These are phyloP conservation scores for Limosa lapponica DNA, from an alignment of 2,797 vertebrate species.

Conservation along the genomic window DNA sequence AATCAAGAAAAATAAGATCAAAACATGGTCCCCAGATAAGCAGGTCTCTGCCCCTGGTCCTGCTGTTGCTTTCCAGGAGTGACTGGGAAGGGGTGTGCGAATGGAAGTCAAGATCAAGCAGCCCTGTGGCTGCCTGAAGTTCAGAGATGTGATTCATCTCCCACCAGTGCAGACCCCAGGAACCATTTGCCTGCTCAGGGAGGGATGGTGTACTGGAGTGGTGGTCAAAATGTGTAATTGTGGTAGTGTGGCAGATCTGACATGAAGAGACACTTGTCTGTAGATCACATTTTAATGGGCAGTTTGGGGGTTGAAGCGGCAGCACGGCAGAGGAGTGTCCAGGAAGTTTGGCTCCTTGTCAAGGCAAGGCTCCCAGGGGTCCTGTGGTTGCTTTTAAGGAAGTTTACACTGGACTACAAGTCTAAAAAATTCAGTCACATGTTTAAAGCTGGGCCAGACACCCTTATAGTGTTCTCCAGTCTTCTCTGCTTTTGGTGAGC, in stretches of 20 bases:
- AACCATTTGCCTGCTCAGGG: background rate
- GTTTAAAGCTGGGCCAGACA: background rate
- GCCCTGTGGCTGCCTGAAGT: background rate
- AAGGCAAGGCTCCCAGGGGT: too few relatives aligned
- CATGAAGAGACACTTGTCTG: background rate
- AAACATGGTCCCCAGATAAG: background rate
- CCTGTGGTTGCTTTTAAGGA: background rate
- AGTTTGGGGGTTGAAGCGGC: background rate
- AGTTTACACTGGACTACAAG: background rate
- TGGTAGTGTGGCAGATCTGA: background rate
- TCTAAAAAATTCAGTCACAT: background rate
- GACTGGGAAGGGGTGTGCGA: background rate
- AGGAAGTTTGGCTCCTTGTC: background rate
- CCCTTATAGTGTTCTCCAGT: too few relatives aligned
- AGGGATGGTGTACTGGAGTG: background rate
- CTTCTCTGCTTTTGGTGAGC: background rate
- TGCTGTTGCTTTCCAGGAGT: background rate
- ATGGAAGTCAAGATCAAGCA: background rate
- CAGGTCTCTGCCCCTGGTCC: background rate
- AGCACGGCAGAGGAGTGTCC: background rate
- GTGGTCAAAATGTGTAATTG: background rate
- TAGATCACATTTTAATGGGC: background rate
- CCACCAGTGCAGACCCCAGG: too few relatives aligned
- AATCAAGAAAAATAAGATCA: background rate
- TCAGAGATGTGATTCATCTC: background rate